Evolutionary conservation across 2,797 vertebrate genomes (phyloP), one percentile per base, ranked within the genome.

Genomic region (Tiaroga cobitis): DNA sequence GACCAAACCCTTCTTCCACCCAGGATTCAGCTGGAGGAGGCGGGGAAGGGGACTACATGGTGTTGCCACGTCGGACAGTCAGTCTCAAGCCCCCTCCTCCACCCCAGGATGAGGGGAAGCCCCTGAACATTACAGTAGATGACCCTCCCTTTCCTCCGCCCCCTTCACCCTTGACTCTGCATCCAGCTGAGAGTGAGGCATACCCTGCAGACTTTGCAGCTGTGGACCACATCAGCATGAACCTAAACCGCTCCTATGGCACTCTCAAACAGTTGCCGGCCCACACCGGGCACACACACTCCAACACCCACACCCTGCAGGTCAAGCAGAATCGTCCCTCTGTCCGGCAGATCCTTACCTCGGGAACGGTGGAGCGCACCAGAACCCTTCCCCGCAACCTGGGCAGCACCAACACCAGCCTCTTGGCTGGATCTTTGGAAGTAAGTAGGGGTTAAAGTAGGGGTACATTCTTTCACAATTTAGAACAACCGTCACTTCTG

Each of bases 351-450:
- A 98, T 97, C 91, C 94, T 98, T 89, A 96, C 97, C 26, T 96
- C 96, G 0, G 95, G 95, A 87, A 94, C 97, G 16, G 96, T 96
- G 59, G 98, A 99, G 92, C 96, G 97, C 91, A 99, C 98, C 94
- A 96, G 97, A 91, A 99, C 98, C 93, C 97, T 99, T 94, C 98
- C 98, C 39, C 97, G 98, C 84, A 99, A 97, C 18, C 96, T 98
- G 88, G 97, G 97, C 0, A 97, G 98, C 92, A 96, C 95, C 39
- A 97, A 97, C 93, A 96, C 96, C 51, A 96, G 95, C 93, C 93
- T 96, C 95, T 97, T 97, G 84, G 96, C 96, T 92, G 97, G 97
- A 92, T 99, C 98, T 54, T 93, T 99, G 89, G 98, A 99, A 97
- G 98, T 99, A 95, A 97, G 98, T 94, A 89, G 43, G 37, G 89